Percentiles rank a stretch among this genome's conserved stretches.
Evolutionary conservation across 2,797 vertebrate genomes (phyloP).

Genomic region (Synaphobranchus kaupii): DNA sequence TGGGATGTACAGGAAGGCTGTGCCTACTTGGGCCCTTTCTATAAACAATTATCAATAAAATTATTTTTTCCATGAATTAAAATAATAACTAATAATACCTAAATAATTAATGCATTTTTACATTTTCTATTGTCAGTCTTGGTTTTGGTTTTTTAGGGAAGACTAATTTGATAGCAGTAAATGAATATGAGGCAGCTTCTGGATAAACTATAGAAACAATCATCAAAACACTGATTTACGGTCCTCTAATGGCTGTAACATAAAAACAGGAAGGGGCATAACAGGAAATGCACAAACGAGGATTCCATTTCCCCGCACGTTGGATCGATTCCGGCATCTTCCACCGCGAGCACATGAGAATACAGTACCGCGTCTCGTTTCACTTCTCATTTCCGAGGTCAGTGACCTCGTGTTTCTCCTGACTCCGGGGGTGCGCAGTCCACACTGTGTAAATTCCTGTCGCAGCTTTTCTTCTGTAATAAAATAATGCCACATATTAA

Average conservation of each 20-base stretch:
- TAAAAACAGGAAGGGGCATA: not conserved
- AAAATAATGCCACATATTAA: conserved; percentile 4
- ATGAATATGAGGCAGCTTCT: not conserved
- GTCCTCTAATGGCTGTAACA: not conserved
- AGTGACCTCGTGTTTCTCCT: not conserved
- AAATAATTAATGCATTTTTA: not conserved
- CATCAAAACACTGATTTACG: not conserved
- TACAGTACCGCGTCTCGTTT: not conserved
- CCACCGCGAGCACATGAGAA: not conserved
- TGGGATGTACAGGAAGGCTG: not conserved
- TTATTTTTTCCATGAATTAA: not conserved
- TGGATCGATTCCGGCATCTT: not conserved
- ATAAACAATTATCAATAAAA: not conserved
- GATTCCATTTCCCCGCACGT: not conserved
- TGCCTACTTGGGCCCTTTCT: not conserved
- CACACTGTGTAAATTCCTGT: not conserved
- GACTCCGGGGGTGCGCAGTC: not conserved
- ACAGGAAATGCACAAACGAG: not conserved
- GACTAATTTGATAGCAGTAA: not conserved
- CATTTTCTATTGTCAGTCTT: not conserved
- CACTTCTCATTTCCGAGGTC: not conserved
- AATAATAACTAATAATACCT: not conserved
- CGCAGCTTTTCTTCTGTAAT: not conserved
- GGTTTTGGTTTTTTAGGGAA: not conserved
- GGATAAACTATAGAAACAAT: not conserved